phyloP scores from a whole-genome alignment of 2,113 vertebrate genomes.

The Phyllopteryx taeniolatus region DNA sequence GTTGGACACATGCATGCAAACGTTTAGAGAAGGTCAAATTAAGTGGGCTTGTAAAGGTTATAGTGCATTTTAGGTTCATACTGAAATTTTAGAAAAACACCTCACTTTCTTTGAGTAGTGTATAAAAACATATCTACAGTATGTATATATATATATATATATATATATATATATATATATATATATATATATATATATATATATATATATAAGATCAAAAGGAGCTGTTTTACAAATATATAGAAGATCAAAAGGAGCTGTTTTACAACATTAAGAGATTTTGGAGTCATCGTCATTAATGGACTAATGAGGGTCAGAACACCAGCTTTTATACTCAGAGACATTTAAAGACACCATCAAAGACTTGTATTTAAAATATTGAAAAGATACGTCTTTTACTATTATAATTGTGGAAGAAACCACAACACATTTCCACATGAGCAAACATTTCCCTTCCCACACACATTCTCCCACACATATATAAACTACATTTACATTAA shows the following conservation, averaged over 20 bases:
- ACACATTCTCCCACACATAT: slow-evolving; percentile 25
- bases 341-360: slow-evolving; percentile 61
- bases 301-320: slow-evolving; percentile 74
- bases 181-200: not conserved
- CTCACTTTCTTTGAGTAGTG: not conserved
- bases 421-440: slow-evolving; percentile 48
- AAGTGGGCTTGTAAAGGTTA: not conserved
- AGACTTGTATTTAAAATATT: slow-evolving; percentile 68
- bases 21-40: not conserved
- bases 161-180: not conserved
- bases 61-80: not conserved
- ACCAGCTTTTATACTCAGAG: slow-evolving; percentile 75
- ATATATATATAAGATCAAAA: not conserved
- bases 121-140: not conserved
- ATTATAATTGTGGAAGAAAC: slow-evolving; percentile 47
- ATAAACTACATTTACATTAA: slow-evolving; percentile 47
- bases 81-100: not conserved
- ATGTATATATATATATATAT: not conserved
- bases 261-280: slow-evolving; percentile 32
- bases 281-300: slow-evolving; percentile 53
- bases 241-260: slow-evolving; percentile 23
- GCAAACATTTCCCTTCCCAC: slow-evolving; percentile 30
- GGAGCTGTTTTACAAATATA: no score
- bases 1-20: not conserved
- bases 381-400: slow-evolving; percentile 26